A percentile compares a stretch with the other conserved stretches of the same genome.
phyloP scores from a whole-genome alignment of 2,888 invertebrate species.

The Gasteruption jaculator region DNA sequence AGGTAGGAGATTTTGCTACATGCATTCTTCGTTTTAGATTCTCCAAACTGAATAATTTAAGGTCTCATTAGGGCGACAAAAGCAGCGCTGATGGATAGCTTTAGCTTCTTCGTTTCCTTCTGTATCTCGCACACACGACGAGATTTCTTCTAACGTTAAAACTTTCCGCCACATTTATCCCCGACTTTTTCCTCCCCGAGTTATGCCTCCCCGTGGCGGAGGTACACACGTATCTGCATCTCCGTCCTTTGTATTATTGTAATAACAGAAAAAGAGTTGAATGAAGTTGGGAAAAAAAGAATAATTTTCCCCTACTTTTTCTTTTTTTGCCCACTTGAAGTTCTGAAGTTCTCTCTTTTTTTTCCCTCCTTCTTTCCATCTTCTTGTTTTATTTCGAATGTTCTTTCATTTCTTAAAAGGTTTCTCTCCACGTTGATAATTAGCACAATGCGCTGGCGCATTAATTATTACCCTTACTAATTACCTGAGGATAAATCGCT shows the following conservation, averaged over 20 bases:
- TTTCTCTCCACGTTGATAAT: conserved; percentile 50
- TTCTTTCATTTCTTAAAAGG: conserved; percentile 53
- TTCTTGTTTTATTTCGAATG: conserved; percentile 49
- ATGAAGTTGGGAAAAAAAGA: no score
- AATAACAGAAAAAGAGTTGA: no score
- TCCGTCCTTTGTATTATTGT: no score
- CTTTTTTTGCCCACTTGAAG: background rate
- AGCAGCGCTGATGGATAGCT: conserved; percentile 53
- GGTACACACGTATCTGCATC: no score
- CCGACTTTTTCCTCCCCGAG: no score
- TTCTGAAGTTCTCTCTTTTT: no score
- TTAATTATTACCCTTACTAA: conserved; percentile 51
- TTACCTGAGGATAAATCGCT: conserved; percentile 52
- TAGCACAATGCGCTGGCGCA: conserved; percentile 50
- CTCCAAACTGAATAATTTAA: conserved; percentile 49
- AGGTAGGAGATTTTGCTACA: no score
- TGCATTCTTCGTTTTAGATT: no score
- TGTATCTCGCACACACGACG: no score
- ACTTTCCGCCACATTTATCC: no score
- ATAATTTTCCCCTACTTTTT: background rate
- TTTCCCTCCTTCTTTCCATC: conserved; percentile 16
- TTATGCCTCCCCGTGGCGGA: no score
- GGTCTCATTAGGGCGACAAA: conserved; percentile 53
- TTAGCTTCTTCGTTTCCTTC: background rate
- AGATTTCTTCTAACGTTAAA: conserved; percentile 5